Evolutionary conservation across 2,888 invertebrate species (phyloP).

Genomic region (Callinectes sapidus): DNA sequence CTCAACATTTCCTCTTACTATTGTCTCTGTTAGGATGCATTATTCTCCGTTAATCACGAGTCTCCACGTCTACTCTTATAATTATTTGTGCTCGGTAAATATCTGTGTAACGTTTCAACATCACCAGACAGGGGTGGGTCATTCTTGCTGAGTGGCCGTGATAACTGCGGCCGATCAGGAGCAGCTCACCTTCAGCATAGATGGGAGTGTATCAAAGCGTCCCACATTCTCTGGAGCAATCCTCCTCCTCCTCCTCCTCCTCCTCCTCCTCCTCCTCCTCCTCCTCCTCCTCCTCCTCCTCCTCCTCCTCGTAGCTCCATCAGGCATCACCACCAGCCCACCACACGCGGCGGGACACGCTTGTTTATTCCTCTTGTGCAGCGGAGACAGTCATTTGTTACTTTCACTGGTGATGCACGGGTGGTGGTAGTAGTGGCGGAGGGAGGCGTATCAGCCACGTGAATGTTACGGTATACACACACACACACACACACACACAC

Average conservation of each 20-base stretch:
- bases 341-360: not conserved
- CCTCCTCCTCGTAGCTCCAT: not conserved
- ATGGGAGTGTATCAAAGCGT: not conserved
- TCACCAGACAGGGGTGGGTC: not conserved
- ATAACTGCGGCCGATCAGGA: not conserved
- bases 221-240: not conserved
- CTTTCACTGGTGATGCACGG: not conserved
- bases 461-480: not conserved
- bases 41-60: not conserved
- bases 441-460: not conserved
- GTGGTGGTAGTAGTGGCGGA: not conserved
- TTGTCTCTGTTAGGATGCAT: not conserved
- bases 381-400: not conserved
- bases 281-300: not conserved
- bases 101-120: not conserved
- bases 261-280: not conserved
- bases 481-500: no score
- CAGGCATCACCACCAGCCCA: not conserved
- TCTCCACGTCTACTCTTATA: not conserved
- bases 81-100: not conserved
- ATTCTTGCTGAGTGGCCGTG: not conserved
- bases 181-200: not conserved
- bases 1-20: not conserved
- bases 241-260: not conserved
- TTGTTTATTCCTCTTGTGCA: slow-evolving; percentile 1